Base-by-base conservation (phyloP, 2,113 vertebrate species). In the Pygoscelis antarcticus region DNA sequence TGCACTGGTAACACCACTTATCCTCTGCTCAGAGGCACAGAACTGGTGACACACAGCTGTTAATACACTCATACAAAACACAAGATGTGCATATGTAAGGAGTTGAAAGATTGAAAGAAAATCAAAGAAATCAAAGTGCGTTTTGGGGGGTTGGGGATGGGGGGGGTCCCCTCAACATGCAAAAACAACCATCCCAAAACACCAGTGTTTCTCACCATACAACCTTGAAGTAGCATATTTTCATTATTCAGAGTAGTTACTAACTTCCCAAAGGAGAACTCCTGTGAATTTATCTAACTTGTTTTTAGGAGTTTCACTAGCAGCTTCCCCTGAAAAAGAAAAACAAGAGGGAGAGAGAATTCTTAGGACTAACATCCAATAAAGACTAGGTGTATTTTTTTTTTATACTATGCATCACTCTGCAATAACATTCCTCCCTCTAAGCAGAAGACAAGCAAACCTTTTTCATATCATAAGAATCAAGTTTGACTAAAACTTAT, bases 101-200 rank as follows among this genome's bases (percentile, higher is more conserved):
- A 61, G 13, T 11, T 44, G 32, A 52, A 69, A 44, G 13, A 52
- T 6, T 21, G 11, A 21, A 44, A 36, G 52, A 26, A 69, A 87
- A n/a, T 44, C 27, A 6, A 36, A 61, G 32, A 69, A 87, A n/a
- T 44, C 27, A 6, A 51, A 60, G 44, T 22, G 16, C 17, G 17
- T 20, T 82, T 44, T 13, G 49, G 47, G 47, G 47, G 47, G 11
- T 46, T 49, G 47, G 49, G 49, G 23, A 25, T 15, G 7, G 13
- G n/a, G 11, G 23, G 9, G 19, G n/a, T 36, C 32, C 47, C 26
- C 23, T 42, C 32, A 49, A 29, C 30, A 19, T 94, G 98, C 98
- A 89, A 98, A 98, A 93, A 98, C 94, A 49, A 98, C 98, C 97
- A 98, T 94, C 51, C 98, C 98, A 46, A 98, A 98, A 92, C 98